Conservation (phyloP, 2,888 invertebrate genomes). For the Cenopis cana region DNA sequence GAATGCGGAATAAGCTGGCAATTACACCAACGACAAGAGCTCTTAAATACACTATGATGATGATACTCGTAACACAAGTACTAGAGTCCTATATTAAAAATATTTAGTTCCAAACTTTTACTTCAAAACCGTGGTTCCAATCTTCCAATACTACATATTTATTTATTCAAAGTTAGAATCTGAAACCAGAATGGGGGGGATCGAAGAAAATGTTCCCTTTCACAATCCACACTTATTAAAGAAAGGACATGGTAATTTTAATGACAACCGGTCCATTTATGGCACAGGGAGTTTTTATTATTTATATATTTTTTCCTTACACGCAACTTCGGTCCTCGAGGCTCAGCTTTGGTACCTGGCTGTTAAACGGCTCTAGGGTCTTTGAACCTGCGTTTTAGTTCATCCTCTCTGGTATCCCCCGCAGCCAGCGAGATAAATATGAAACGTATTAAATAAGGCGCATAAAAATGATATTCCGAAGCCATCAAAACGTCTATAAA, state of each 20-base stretch:
- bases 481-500: too few species aligned
- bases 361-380: conserved; percentile 70
- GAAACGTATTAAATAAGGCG: not conserved
- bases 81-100: too few species aligned
- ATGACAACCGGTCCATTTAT: conserved; percentile 1
- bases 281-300: conserved; percentile 10
- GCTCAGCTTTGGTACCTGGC: conserved; percentile 65
- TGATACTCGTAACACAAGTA: too few species aligned
- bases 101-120: too few species aligned
- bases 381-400: conserved; percentile 61
- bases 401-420: conserved; percentile 19
- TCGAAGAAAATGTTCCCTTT: not conserved
- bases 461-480: not conserved
- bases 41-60: too few species aligned
- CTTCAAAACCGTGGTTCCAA: too few species aligned
- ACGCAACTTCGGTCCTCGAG: conserved; percentile 63
- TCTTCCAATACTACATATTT: too few species aligned
- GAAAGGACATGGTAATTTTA: not conserved
- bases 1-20: too few species aligned
- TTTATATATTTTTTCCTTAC: conserved; percentile 52
- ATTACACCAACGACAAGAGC: too few species aligned
- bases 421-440: conserved; percentile 5
- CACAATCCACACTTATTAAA: not conserved
- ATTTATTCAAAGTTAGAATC: too few species aligned
- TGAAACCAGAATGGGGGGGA: not conserved